Evolutionary conservation across 37 sponge, comb jelly and placozoan species (phyloP), one percentile per base, ranked within the genome.

Genomic region (Beroe forskalii): DNA sequence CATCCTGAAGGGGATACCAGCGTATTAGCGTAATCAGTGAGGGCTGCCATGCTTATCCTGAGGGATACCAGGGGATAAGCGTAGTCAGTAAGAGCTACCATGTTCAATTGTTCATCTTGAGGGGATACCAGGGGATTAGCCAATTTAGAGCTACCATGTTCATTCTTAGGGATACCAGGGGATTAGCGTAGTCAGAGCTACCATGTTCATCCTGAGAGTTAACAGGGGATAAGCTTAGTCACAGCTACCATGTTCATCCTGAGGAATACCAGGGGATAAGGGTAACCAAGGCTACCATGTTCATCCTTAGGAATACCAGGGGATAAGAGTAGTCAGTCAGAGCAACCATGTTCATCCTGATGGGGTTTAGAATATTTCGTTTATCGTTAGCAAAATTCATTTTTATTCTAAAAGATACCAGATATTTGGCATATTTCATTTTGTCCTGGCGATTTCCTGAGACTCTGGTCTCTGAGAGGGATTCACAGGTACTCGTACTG

Each of bases 301-400:
- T 55, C 60, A 55, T 55, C 60, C 60, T 55, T 9, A 55, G 17
- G 17, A 20, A 55, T 55, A 80, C 48, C 1, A 80, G 3, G 27
- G 40, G 86, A 48, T 80, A 42, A 44, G 86, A 41, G 86, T 80
- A 80, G 86, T 80, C 86, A n/a, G 86, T 80, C 43, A 80, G 55
- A 23, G 86, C 86, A 4, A 80, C 86, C 86, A 80, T 80, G 86
- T 80, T 80, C 86, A 80, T 80, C 55, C 86, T 80, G 86, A 23
- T n/a, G 55, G 55, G 55, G 55, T 6, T 48, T n/a, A n/a, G n/a
- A n/a, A n/a, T n/a, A n/a, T n/a, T n/a, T n/a, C n/a, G n/a, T n/a
- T n/a, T n/a, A n/a, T n/a, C n/a, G n/a, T n/a, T n/a, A n/a, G n/a
- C n/a, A n/a, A n/a, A n/a, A n/a, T n/a, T n/a, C n/a, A n/a, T n/a